Conservation (phyloP, 2,113 vertebrate genomes). For the Dasypus novemcinctus region DNA sequence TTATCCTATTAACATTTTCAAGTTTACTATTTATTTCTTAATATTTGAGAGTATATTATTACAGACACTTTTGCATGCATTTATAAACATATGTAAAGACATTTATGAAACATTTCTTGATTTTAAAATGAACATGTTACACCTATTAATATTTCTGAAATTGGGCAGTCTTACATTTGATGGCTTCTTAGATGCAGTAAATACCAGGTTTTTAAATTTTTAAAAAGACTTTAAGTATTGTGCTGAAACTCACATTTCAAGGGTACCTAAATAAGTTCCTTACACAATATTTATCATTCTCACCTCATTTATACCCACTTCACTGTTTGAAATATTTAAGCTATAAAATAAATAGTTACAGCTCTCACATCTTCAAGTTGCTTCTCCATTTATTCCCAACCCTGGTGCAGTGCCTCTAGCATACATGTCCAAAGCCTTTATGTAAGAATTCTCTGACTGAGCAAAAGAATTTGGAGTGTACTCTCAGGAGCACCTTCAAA, state of each 20-base stretch:
- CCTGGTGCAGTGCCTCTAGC: background rate
- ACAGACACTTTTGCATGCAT: background rate
- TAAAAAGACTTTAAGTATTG: background rate
- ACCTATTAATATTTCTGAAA: background rate
- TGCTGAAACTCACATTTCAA: background rate
- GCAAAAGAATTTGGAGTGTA: background rate
- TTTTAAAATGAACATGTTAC: background rate
- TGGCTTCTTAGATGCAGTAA: slow-evolving; percentile 15
- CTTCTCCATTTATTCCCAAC: slow-evolving; percentile 32
- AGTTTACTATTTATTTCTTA: background rate
- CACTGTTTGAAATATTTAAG: background rate
- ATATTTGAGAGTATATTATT: background rate
- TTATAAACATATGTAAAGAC: background rate
- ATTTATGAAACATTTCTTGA: background rate
- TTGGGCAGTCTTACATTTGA: background rate
- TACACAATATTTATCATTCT: background rate
- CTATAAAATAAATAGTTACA: background rate
- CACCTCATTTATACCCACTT: background rate
- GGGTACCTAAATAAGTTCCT: background rate
- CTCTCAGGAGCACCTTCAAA: background rate
- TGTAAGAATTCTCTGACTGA: background rate
- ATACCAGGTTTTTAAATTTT: background rate
- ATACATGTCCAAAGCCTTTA: background rate
- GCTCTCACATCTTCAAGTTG: background rate
- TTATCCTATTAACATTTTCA: background rate